Conservation (phyloP, 2,888 invertebrate genomes). For the Plutella xylostella region DNA sequence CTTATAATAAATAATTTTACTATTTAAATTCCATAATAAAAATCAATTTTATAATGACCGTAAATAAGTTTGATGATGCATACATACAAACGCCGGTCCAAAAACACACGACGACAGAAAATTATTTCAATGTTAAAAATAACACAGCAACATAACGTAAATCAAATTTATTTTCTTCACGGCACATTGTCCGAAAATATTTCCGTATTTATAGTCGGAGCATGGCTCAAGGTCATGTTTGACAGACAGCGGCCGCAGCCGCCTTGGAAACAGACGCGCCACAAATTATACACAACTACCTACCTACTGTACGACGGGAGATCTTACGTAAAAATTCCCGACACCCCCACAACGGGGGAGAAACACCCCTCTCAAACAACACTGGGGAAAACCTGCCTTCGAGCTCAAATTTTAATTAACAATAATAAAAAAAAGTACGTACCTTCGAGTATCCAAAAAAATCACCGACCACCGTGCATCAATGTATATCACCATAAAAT, state of each 20-base stretch:
- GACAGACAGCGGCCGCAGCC: conserved; percentile 40
- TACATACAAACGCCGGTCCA: not conserved
- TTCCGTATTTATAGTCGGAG: conserved; percentile 62
- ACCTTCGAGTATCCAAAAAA: conserved; percentile 56
- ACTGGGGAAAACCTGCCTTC: conserved; percentile 31
- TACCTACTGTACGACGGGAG: conserved; percentile 31
- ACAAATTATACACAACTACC: conserved; percentile 25
- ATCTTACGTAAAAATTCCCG: conserved; percentile 46
- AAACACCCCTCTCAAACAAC: conserved; percentile 20
- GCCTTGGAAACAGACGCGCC: conserved; percentile 22
- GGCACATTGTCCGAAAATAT: conserved; percentile 48
- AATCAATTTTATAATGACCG: too few species aligned
- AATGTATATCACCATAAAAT: conserved; percentile 65
- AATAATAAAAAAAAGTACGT: conserved; percentile 28
- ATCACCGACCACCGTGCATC: conserved; percentile 46
- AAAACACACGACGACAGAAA: not conserved
- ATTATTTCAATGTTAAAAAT: not conserved
- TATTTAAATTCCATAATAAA: too few species aligned
- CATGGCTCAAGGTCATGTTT: conserved; percentile 56
- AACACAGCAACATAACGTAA: conserved; percentile 15
- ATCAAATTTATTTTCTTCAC: conserved; percentile 37
- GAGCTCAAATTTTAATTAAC: conserved; percentile 27
- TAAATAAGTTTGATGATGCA: too few species aligned
- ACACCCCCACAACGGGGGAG: conserved; percentile 26
- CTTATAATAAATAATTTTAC: too few species aligned